phyloP scores from a whole-genome alignment of 2,888 invertebrate species.

The Drosophila lutescens region DNA sequence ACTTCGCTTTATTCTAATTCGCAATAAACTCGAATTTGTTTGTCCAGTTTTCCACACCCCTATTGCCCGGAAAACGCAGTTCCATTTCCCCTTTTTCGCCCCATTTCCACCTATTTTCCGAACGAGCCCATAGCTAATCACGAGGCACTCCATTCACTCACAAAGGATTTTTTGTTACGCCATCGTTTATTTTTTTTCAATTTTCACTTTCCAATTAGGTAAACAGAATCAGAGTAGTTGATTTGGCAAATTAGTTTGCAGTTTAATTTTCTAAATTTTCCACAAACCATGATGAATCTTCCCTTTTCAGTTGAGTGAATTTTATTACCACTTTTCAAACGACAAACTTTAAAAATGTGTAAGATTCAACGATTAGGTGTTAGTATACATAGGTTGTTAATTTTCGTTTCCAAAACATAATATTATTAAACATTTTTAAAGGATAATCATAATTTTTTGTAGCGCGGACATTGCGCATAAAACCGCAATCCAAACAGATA shows the following conservation, averaged over 20 bases:
- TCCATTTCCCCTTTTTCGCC: constrained; percentile 13
- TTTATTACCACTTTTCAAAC: not conserved
- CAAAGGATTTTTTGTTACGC: constrained; percentile 16
- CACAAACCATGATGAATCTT: not conserved
- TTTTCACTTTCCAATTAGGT: constrained; percentile 34
- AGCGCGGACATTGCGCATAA: no score
- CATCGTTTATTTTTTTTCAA: constrained; percentile 1
- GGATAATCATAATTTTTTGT: no score
- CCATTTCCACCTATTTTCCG: constrained; percentile 2
- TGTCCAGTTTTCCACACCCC: constrained; percentile 9
- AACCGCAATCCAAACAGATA: no score
- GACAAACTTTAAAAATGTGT: no score
- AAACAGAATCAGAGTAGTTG: constrained; percentile 33
- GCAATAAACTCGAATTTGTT: constrained; percentile 48
- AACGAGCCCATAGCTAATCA: constrained; percentile 31
- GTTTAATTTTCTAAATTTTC: constrained; percentile 10
- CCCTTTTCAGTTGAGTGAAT: not conserved
- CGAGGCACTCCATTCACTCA: constrained; percentile 38
- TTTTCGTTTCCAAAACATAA: no score
- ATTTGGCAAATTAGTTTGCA: constrained; percentile 36
- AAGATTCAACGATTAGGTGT: no score
- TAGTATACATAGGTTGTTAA: no score
- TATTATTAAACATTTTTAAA: no score
- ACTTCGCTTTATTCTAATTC: constrained; percentile 58
- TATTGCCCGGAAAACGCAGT: constrained; percentile 21